These are phyloP conservation scores for Eulacestoma nigropectus DNA, from an alignment of 2,113 vertebrate genomes.

Conservation along the genomic window DNA sequence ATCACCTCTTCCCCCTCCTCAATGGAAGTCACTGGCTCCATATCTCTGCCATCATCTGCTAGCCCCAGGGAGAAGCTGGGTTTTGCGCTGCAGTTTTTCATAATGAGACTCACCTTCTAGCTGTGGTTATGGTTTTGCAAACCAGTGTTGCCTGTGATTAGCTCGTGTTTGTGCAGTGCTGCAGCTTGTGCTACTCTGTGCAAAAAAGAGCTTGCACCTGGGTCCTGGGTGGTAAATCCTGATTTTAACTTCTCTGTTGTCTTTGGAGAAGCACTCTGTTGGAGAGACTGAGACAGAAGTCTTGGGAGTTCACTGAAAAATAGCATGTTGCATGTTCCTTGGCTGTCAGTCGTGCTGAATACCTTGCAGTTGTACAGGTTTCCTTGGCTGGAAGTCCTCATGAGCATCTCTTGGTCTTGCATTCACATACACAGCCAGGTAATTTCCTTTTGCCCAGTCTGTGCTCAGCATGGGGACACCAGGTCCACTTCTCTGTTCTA, in stretches of 20 bases:
- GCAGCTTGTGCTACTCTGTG: neutral
- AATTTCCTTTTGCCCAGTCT: neutral
- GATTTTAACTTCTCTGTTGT: neutral
- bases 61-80: neutral
- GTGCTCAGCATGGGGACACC: neutral
- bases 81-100: slow-evolving; percentile 11
- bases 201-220: slow-evolving; percentile 2
- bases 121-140: slow-evolving; percentile 53
- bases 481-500: neutral
- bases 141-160: neutral
- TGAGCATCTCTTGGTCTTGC: neutral
- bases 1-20: neutral
- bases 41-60: neutral
- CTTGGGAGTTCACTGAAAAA: neutral
- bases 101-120: slow-evolving; percentile 22
- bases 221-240: neutral
- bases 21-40: neutral
- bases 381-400: neutral
- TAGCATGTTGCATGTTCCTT: neutral
- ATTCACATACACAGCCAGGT: neutral
- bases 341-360: neutral
- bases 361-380: neutral
- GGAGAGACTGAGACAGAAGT: neutral
- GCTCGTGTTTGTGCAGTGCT: slow-evolving; percentile 7
- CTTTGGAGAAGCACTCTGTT: neutral